phyloP scores from a whole-genome alignment of 2,888 invertebrate species.

The Harpalus rubripes region DNA sequence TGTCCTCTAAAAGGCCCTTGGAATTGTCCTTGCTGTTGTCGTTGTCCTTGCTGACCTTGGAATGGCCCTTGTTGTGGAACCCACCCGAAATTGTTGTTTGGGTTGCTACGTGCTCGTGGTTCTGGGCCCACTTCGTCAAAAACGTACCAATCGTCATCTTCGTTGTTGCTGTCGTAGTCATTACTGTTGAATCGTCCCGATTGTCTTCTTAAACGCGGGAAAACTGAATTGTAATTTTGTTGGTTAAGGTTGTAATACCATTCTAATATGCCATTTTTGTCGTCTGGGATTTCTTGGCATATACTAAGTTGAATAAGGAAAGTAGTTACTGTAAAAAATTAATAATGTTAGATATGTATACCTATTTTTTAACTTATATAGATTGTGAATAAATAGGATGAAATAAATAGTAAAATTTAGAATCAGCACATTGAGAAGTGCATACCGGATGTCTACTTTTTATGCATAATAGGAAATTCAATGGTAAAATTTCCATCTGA shows the following conservation, averaged over 20 bases:
- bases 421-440: too few species aligned
- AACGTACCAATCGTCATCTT: constrained; percentile 59
- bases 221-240: constrained; percentile 8
- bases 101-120: background rate
- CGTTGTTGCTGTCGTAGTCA: constrained; percentile 34
- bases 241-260: constrained; percentile 27
- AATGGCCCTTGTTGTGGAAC: background rate
- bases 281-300: constrained; percentile 34
- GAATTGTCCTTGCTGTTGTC: background rate
- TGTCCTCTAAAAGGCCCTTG: too few species aligned
- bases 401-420: too few species aligned
- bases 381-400: too few species aligned
- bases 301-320: constrained; percentile 14
- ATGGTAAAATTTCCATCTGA: too few species aligned
- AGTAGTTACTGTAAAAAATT: constrained; percentile 41
- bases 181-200: constrained; percentile 11
- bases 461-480: too few species aligned
- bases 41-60: background rate
- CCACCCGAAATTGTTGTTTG: constrained; percentile 20
- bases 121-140: constrained; percentile 48
- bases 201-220: constrained; percentile 27
- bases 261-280: constrained; percentile 43
- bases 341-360: background rate
- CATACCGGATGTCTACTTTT: too few species aligned
- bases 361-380: too few species aligned